Conservation (phyloP, 2,113 vertebrate genomes). For the Aix galericulata region DNA sequence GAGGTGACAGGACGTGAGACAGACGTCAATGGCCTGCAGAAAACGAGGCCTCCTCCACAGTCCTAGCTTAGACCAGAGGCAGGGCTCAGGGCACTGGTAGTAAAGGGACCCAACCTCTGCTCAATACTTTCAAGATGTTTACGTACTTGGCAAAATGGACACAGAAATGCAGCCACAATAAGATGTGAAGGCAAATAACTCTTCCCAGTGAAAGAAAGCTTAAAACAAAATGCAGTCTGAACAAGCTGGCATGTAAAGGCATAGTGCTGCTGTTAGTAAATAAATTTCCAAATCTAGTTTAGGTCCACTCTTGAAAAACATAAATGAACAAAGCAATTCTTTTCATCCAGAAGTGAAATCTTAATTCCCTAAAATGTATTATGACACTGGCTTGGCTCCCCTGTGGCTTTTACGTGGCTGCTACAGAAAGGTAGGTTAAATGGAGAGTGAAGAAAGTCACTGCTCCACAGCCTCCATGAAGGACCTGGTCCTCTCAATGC, state of each 20-base stretch:
- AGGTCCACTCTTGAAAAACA: neutral
- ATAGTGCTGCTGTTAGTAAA: neutral
- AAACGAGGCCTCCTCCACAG: neutral
- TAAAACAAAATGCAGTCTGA: neutral
- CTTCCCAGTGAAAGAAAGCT: accelerated
- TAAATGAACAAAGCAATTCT: neutral
- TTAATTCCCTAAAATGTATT: neutral
- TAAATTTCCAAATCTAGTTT: neutral
- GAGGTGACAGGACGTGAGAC: neutral
- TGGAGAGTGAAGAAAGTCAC: neutral
- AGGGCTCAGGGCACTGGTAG: accelerated
- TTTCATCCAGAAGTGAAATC: neutral
- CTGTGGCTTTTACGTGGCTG: neutral
- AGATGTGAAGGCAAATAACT: neutral
- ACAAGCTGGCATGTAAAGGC: accelerated
- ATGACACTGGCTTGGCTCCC: neutral
- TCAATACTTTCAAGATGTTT: neutral
- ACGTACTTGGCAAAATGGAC: neutral
- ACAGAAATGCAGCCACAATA: neutral
- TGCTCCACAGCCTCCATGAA: accelerated
- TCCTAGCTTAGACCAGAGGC: neutral
- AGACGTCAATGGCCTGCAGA: neutral
- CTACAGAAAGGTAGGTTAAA: neutral
- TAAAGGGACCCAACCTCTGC: neutral
- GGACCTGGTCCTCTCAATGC: accelerated